Evolutionary conservation across 2,888 invertebrate genomes (phyloP).

Genomic region (Uropetala carovei): DNA sequence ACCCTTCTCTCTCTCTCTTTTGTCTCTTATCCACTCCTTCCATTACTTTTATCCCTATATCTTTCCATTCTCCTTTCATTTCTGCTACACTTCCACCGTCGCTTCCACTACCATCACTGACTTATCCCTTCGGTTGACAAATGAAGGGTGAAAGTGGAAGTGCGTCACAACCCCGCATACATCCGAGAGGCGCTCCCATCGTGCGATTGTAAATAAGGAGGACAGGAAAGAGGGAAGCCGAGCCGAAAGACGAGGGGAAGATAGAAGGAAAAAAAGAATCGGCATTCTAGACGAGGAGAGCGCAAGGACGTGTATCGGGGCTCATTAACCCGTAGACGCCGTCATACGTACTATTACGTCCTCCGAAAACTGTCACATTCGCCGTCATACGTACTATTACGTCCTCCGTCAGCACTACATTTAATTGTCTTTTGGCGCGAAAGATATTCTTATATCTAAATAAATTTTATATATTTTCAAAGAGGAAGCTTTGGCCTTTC

Average conservation of each 20-base stretch:
- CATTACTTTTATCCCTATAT: no score
- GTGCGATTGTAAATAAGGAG: conserved; percentile 27
- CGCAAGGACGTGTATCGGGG: neutral
- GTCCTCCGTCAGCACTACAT: no score
- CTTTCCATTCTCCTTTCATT: neutral
- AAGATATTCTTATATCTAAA: no score
- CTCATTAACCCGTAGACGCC: neutral
- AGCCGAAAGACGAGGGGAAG: conserved; percentile 35
- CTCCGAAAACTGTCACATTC: no score
- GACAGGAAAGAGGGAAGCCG: conserved; percentile 19
- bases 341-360: no score
- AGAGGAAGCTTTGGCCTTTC: no score
- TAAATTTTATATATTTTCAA: no score
- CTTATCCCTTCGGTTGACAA: conserved; percentile 27
- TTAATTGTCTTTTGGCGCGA: no score
- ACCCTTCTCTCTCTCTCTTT: neutral
- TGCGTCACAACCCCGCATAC: neutral
- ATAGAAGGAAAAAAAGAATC: neutral
- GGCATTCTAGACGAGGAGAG: neutral
- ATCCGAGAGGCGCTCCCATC: neutral
- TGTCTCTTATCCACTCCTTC: neutral
- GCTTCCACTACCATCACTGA: neutral
- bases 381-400: no score
- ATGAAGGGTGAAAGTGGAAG: conserved; percentile 57
- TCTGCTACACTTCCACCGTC: neutral